phyloP scores from a whole-genome alignment of 2,797 vertebrate species.

The Manis javanica region DNA sequence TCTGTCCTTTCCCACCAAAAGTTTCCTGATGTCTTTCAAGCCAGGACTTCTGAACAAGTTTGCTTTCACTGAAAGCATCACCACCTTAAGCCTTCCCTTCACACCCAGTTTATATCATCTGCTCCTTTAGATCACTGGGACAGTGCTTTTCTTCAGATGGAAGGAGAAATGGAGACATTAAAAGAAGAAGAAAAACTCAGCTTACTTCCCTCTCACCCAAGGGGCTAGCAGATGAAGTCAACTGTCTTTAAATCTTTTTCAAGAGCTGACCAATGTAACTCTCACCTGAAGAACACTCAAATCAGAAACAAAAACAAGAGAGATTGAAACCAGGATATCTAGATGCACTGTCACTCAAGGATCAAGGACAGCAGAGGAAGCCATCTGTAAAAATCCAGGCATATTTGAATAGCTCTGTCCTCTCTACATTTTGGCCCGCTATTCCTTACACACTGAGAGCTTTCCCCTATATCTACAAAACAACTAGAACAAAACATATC shows the following conservation, averaged over 20 bases:
- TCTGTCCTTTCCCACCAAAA: not conserved
- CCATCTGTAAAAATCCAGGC: not conserved
- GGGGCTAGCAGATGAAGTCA: not conserved
- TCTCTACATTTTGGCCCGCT: not conserved
- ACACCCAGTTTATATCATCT: not conserved
- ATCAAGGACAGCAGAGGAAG: not conserved
- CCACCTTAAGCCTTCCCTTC: not conserved
- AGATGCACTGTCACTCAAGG: not conserved
- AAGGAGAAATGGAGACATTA: not conserved
- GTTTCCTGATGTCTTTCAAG: not conserved
- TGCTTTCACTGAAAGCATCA: not conserved
- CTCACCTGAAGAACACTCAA: not conserved
- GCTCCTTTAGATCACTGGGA: not conserved
- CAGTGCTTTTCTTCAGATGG: not conserved
- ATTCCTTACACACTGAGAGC: not conserved
- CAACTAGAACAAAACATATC: not conserved
- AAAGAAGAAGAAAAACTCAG: not conserved
- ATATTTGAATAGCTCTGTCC: not conserved
- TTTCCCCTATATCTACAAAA: not conserved
- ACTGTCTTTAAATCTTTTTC: conserved; percentile 1
- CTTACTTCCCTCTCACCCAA: not conserved
- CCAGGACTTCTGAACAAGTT: not conserved
- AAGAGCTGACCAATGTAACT: not conserved
- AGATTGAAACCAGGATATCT: not conserved
- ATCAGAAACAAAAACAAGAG: not conserved